Evolutionary conservation across 2,797 vertebrate genomes (phyloP).

Genomic region (Danio tinwini): DNA sequence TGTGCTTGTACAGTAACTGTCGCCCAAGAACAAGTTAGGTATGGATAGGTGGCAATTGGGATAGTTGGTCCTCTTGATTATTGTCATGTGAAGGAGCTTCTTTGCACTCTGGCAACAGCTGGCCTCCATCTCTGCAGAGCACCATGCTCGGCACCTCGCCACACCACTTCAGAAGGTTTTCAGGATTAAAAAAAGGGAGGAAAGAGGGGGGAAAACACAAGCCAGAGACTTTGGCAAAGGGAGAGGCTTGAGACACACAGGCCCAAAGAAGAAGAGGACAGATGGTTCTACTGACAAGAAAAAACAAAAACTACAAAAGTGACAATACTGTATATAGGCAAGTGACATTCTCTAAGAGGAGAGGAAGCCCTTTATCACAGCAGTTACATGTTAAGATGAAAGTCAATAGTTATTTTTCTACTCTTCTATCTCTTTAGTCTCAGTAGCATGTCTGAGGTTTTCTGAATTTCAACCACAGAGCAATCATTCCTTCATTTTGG

Average conservation of each 20-base stretch:
- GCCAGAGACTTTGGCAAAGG: conserved; percentile 92
- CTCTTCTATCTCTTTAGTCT: conserved; percentile 12
- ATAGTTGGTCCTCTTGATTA: conserved; percentile 45
- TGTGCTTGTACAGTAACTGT: too few relatives aligned
- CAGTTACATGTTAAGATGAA: background rate
- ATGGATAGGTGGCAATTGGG: conserved; percentile 43
- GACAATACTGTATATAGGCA: conserved; percentile 74
- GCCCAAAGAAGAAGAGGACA: conserved; percentile 96
- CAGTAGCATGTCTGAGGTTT: conserved; percentile 65
- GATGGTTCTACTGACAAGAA: conserved; percentile 95
- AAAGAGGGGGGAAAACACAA: conserved; percentile 72
- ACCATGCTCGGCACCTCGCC: conserved; percentile 84
- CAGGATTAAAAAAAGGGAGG: conserved; percentile 85
- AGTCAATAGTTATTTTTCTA: background rate
- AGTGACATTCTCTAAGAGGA: conserved; percentile 59
- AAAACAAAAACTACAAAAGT: conserved; percentile 83
- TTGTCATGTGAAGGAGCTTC: conserved; percentile 66
- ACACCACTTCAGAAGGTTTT: conserved; percentile 93
- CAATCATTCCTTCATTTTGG: conserved; percentile 97
- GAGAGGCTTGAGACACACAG: conserved; percentile 83
- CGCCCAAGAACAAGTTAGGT: conserved; percentile 7
- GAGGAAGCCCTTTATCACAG: conserved; percentile 30
- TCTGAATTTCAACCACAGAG: conserved; percentile 90
- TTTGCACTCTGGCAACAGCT: conserved; percentile 85
- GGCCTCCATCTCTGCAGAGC: conserved; percentile 62